A percentile compares a stretch with the other conserved stretches of the same genome.
Evolutionary conservation across 2,797 vertebrate species (phyloP).

Genomic region (Margarornis squamiger): DNA sequence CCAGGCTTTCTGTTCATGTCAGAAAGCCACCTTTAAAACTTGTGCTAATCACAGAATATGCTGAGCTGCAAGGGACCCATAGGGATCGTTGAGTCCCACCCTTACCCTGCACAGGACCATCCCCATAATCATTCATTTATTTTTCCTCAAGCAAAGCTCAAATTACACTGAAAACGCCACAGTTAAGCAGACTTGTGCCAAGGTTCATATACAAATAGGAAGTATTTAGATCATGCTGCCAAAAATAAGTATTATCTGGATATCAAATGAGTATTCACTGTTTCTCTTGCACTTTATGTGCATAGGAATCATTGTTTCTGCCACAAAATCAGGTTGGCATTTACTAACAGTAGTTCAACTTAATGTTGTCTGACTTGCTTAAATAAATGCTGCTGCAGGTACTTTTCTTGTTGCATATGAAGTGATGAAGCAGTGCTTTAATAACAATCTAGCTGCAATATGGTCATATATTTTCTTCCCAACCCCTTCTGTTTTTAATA

Average conservation of each 20-base stretch:
- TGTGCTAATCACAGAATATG: background rate
- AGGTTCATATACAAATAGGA: background rate
- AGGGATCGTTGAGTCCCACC: background rate
- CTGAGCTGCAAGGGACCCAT: background rate
- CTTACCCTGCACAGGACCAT: background rate
- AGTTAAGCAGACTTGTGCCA: background rate
- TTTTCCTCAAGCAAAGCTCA: background rate
- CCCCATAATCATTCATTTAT: background rate
- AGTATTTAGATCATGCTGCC: background rate
- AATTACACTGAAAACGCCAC: background rate
- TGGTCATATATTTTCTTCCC: background rate
- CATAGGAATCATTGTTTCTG: background rate
- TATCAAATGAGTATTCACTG: background rate
- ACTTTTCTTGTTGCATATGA: background rate
- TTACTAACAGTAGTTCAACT: background rate
- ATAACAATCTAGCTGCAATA: slow-evolving; percentile 4
- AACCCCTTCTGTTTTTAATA: background rate
- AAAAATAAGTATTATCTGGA: background rate
- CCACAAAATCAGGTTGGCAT: background rate
- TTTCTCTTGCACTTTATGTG: background rate
- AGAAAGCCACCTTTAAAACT: background rate
- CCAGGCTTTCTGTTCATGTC: background rate
- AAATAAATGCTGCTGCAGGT: slow-evolving; percentile 20
- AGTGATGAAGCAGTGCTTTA: background rate
- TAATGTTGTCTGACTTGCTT: background rate